phyloP scores from a whole-genome alignment of 2,113 vertebrate genomes.

The Triplophysa dalaica region DNA sequence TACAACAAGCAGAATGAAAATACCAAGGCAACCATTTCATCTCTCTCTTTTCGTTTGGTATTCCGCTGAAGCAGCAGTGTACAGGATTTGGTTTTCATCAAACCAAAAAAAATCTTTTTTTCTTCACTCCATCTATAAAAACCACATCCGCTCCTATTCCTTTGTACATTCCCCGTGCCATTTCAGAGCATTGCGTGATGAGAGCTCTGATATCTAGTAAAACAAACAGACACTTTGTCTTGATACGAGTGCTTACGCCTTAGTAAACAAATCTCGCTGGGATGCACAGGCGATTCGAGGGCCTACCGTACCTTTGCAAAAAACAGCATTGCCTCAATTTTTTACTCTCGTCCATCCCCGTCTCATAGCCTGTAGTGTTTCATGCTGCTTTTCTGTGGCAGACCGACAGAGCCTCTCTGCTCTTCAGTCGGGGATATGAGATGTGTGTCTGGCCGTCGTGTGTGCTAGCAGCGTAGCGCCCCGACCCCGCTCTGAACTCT shows the following conservation, averaged over 20 bases:
- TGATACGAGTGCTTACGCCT: slow-evolving; percentile 14
- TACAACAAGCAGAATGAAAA: neutral
- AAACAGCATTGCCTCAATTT: neutral
- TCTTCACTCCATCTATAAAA: slow-evolving; percentile 33
- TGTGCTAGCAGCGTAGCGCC: slow-evolving; percentile 20
- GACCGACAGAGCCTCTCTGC: slow-evolving; percentile 27
- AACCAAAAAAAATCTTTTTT: slow-evolving; percentile 50
- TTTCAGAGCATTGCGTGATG: slow-evolving; percentile 38
- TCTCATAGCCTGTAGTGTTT: slow-evolving; percentile 11
- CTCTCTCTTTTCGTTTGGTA: slow-evolving; percentile 52
- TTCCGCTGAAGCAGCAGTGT: slow-evolving; percentile 64
- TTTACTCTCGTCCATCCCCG: neutral
- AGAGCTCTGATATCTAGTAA: slow-evolving; percentile 38
- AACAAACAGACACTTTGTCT: slow-evolving; percentile 36
- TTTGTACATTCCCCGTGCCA: slow-evolving; percentile 41
- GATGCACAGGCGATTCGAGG: neutral
- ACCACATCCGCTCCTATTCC: slow-evolving; percentile 54
- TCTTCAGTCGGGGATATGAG: slow-evolving; percentile 24
- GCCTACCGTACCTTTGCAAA: neutral
- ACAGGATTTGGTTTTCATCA: slow-evolving; percentile 61
- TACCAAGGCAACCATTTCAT: neutral
- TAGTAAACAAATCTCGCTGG: slow-evolving; percentile 21
- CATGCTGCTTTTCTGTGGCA: slow-evolving; percentile 38
- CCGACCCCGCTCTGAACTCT: slow-evolving; percentile 47
- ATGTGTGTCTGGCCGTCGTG: slow-evolving; percentile 32